These are phyloP conservation scores for Grapholita molesta DNA, from an alignment of 1,140 invertebrate species.

Conservation along the genomic window DNA sequence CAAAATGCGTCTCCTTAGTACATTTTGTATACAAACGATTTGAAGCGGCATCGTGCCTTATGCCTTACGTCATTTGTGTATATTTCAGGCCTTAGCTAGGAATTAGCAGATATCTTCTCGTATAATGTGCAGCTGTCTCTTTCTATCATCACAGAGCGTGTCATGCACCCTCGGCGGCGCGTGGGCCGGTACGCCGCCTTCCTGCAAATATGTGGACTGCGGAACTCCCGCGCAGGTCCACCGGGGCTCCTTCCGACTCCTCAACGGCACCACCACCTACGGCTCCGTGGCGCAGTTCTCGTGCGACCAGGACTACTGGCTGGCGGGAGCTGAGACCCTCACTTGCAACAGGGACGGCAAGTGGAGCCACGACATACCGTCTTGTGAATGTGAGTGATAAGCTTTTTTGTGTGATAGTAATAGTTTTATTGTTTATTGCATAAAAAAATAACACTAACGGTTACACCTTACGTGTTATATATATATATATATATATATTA, in stretches of 20 bases:
- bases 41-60: no score
- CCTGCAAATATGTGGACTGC: constrained; percentile 93
- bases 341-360: constrained; percentile 89
- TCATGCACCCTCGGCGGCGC: constrained; percentile 89
- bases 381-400: constrained; percentile 87
- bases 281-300: constrained; percentile 86
- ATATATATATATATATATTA: no score
- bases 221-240: constrained; percentile 88
- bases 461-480: no score
- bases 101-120: no score
- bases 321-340: constrained; percentile 83
- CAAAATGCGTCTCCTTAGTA: no score
- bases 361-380: constrained; percentile 91
- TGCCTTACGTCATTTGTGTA: no score
- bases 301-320: constrained; percentile 91
- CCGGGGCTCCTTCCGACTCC: constrained; percentile 84
- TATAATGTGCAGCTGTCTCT: neutral
- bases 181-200: constrained; percentile 88
- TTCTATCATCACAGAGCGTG: constrained; percentile 79
- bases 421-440: no score
- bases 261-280: constrained; percentile 89
- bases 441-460: no score
- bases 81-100: no score
- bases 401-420: constrained; percentile 18
- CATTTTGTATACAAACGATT: no score